Percentiles rank a stretch among this genome's conserved stretches.
Conservation (phyloP, 2,888 invertebrate species). For the Aleiodes leptofemur region DNA sequence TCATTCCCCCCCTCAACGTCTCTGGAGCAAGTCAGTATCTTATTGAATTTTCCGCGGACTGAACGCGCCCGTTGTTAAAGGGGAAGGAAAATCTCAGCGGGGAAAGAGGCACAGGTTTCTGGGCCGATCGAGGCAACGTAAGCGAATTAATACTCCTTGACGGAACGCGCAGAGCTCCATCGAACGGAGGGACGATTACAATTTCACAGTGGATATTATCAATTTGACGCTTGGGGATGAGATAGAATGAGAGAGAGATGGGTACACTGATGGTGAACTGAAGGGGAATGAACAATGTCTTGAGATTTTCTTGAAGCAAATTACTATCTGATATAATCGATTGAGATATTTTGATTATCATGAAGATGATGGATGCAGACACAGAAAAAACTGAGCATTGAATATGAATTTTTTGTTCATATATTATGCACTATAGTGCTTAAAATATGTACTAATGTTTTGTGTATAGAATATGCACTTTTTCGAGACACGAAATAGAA, state of each 20-base stretch:
- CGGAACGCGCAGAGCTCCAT: background rate
- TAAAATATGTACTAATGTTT: too few species aligned
- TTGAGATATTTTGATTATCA: slow-evolving; percentile 16
- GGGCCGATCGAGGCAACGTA: slow-evolving; percentile 33
- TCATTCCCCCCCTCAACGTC: background rate
- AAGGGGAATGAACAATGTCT: slow-evolving; percentile 23
- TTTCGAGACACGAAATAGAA: too few species aligned
- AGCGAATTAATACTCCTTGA: slow-evolving; percentile 37
- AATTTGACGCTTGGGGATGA: slow-evolving; percentile 29
- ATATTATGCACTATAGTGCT: too few species aligned
- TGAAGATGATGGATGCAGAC: background rate
- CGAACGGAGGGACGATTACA: slow-evolving; percentile 30
- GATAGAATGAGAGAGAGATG: background rate
- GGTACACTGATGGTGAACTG: background rate
- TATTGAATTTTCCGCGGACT: slow-evolving; percentile 39
- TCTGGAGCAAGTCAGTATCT: slow-evolving; percentile 26
- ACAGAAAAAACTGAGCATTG: too few species aligned
- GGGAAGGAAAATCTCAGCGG: slow-evolving; percentile 22
- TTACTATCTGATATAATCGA: slow-evolving; percentile 24
- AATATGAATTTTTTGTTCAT: too few species aligned
- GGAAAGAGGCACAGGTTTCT: slow-evolving; percentile 18
- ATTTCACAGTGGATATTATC: slow-evolving; percentile 37
- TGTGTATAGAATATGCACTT: too few species aligned
- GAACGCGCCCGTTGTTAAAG: slow-evolving; percentile 25
- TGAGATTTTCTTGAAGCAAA: slow-evolving; percentile 17